A percentile compares a stretch with the other conserved stretches of the same genome.
Conservation (phyloP, 2,888 invertebrate species). For the Linnaemya tessellans region DNA sequence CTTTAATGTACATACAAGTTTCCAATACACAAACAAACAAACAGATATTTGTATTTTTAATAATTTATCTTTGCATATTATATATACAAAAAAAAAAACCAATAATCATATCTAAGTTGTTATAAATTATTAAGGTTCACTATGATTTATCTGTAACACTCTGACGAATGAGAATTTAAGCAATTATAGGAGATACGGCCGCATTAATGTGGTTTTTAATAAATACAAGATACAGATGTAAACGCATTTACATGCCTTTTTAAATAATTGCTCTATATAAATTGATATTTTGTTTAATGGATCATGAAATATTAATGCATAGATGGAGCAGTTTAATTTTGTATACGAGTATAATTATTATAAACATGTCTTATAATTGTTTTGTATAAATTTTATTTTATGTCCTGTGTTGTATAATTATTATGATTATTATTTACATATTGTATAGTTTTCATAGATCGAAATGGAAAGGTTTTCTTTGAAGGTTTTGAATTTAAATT, state of each 20-base stretch:
- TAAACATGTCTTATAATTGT: not conserved
- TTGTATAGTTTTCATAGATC: not conserved
- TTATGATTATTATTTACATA: conserved; percentile 31
- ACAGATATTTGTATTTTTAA: conserved; percentile 13
- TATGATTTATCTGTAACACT: conserved; percentile 13
- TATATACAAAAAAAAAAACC: not conserved
- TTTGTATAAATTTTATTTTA: conserved; percentile 5
- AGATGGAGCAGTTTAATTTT: not conserved
- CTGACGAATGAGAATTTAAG: conserved; percentile 29
- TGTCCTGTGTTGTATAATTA: conserved; percentile 7
- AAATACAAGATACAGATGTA: conserved; percentile 9
- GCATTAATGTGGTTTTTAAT: not conserved
- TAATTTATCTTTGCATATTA: conserved; percentile 27
- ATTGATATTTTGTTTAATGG: conserved; percentile 1
- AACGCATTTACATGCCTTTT: not conserved
- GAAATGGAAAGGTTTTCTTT: not conserved
- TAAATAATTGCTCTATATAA: conserved; percentile 38
- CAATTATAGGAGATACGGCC: conserved; percentile 21
- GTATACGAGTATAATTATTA: conserved; percentile 12
- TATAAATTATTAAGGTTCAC: not conserved
- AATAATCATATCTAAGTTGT: not conserved
- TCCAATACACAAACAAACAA: not conserved
- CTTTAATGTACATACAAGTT: not conserved
- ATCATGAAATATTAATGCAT: conserved; percentile 18
- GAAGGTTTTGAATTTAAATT: not conserved